Base-by-base conservation (phyloP, 2,888 invertebrate species). In the Germaria angustata region DNA sequence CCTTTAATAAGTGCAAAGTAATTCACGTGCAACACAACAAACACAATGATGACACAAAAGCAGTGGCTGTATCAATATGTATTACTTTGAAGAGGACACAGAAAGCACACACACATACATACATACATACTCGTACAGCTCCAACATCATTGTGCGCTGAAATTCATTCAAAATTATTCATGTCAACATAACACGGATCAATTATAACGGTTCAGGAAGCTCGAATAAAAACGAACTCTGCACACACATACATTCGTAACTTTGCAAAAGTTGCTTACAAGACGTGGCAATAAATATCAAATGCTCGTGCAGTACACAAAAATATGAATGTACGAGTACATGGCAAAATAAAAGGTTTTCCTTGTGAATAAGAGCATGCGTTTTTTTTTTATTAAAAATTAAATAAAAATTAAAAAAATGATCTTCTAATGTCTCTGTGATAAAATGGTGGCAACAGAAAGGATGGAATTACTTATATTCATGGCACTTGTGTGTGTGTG, bases 101-200 rank as follows among this genome's bases (percentile, higher is more conserved):
- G 20, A 44, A 20, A 28, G 34, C 55, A 24, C n/a, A n/a, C n/a
- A n/a, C n/a, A n/a, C n/a, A n/a, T n/a, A n/a, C n/a, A n/a, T n/a
- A n/a, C n/a, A n/a, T n/a, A n/a, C n/a, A n/a, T n/a, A n/a, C n/a
- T n/a, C n/a, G n/a, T n/a, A 39, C 59, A 22, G 59, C 49, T 69
- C 41, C 65, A 69, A 61, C 34, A 59, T 51, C 11, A 59, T 66
- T 79, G 72, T 68, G 44, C 39, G 20, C 46, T 68, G 28, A 53
- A 87, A 86, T 86, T 85, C 87, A 90, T 91, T 91, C 86, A 90
- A 88, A 89, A 86, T 89, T 90, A 89, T 87, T 90, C 91, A 90
- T 90, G 89, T 91, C 87, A 88, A 89, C 87, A 88, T 91, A 91
- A 91, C 89, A 87, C 89, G 91, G 90, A 91, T 91, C 91, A 91